Base-by-base conservation (phyloP, 2,888 invertebrate species). In the Holacanthella duospinosa region DNA sequence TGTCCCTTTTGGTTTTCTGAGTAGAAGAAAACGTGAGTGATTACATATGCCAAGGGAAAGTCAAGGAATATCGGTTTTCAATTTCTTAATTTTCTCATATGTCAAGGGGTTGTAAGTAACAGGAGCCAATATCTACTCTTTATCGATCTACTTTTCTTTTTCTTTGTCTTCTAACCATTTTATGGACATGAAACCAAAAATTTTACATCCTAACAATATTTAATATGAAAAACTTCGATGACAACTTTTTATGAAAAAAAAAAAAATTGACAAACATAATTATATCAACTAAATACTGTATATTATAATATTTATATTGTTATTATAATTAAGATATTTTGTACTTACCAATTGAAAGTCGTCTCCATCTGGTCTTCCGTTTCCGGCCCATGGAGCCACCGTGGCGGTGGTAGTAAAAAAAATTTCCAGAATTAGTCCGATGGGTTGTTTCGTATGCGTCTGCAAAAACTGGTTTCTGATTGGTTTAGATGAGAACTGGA, bases 321-420 rank as follows among this genome's bases (percentile, higher is more conserved):
- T 36, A 12, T 36, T 36, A 58, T n/a, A 25, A 26, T 16, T 36
- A 21, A 36, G n/a, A 16, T 25, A n/a, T n/a, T 9, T 36, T 36
- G 6, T 28, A 29, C 71, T 71, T 68, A 71, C 72, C 72, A 61
- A 72, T 72, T 63, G 72, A 72, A 70, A 72, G 72, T 59, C 71
- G 66, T 70, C 72, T 71, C 72, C 72, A 72, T 72, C 71, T 71
- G 66, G 72, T 72, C 68, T 72, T 72, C 69, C 72, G 66, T 71
- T 72, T 72, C 60, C 72, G 71, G 68, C 72, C 72, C 72, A 72
- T 72, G 72, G 67, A 72, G 68, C 59, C 64, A 55, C 55, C 36
- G 27, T 43, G 12, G 29, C n/a, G 29, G 21, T 48, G 19, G 36
- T 4, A 21, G 12, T 48, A n/a, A 29, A 12, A 55, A 26, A 29